phyloP scores from a whole-genome alignment of 2,888 invertebrate genomes.

The Ferrisia virgata region DNA sequence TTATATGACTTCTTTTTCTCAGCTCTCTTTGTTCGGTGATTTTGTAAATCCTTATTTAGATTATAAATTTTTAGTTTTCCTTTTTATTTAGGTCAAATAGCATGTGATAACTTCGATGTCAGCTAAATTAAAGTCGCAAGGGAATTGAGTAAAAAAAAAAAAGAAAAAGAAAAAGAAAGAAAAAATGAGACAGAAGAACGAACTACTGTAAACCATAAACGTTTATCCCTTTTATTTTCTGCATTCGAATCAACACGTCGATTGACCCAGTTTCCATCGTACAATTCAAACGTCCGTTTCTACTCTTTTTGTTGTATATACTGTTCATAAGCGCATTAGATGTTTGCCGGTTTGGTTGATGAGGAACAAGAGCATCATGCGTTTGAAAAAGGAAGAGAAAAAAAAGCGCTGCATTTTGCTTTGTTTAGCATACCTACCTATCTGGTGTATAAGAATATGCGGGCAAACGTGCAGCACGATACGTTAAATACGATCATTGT shows the following conservation, averaged over 20 bases:
- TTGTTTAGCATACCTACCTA: too few relatives aligned
- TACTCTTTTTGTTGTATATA: not conserved
- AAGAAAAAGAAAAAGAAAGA: too few relatives aligned
- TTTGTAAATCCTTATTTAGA: too few relatives aligned
- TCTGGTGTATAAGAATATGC: too few relatives aligned
- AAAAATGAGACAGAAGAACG: not conserved
- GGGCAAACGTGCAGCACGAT: not conserved
- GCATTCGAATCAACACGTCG: not conserved
- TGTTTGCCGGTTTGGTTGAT: not conserved
- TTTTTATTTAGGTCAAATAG: too few relatives aligned
- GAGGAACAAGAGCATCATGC: not conserved
- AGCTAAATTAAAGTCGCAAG: too few relatives aligned
- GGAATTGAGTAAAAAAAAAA: too few relatives aligned
- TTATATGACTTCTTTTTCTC: too few relatives aligned
- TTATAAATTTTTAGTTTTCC: too few relatives aligned
- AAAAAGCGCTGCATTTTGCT: not conserved
- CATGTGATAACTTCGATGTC: too few relatives aligned
- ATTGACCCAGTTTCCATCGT: not conserved
- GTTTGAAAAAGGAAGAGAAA: not conserved
- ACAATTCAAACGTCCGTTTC: not conserved
- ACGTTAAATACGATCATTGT: not conserved
- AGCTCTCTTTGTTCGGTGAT: too few relatives aligned
- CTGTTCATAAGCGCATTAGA: not conserved
- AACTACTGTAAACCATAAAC: not conserved
- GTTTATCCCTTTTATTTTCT: not conserved